phyloP scores from a whole-genome alignment of 2,113 vertebrate species.

The Siphamia tubifer region DNA sequence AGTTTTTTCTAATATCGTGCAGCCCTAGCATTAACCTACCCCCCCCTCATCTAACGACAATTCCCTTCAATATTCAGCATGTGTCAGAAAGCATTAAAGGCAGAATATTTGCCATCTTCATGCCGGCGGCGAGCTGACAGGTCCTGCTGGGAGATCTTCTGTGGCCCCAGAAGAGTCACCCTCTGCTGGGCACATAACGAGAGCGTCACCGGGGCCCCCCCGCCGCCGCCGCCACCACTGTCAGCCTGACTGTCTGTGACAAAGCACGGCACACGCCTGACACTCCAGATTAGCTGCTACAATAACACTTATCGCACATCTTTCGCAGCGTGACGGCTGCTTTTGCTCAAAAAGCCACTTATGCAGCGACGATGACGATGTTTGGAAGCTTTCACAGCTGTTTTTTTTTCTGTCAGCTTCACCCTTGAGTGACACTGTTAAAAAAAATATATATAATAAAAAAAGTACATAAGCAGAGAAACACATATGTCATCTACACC shows the following conservation, averaged over 20 bases:
- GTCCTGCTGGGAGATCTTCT: constrained; percentile 12
- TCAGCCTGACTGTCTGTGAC: constrained; percentile 1
- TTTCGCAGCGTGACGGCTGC: not conserved
- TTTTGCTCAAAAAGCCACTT: not conserved
- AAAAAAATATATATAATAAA: too few relatives aligned
- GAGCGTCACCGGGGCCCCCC: not conserved
- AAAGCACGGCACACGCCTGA: constrained; percentile 11
- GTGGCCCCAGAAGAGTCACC: constrained; percentile 33
- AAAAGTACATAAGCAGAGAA: too few relatives aligned
- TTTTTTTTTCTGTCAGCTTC: not conserved
- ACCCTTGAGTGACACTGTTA: not conserved
- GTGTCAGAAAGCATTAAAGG: constrained; percentile 52
- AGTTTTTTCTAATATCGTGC: too few relatives aligned
- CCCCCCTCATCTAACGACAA: too few relatives aligned
- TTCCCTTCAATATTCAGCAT: constrained; percentile 18
- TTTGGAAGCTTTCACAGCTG: not conserved
- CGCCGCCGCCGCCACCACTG: not conserved
- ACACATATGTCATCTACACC: too few relatives aligned
- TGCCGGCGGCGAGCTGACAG: constrained; percentile 23
- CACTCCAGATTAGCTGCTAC: constrained; percentile 24
- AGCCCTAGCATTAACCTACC: too few relatives aligned
- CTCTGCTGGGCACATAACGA: constrained; percentile 48
- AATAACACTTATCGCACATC: constrained; percentile 22
- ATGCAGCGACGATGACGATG: not conserved
- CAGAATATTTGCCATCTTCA: constrained; percentile 1